phyloP scores from a whole-genome alignment of 2,888 invertebrate genomes.

The Danaus chrysippus region DNA sequence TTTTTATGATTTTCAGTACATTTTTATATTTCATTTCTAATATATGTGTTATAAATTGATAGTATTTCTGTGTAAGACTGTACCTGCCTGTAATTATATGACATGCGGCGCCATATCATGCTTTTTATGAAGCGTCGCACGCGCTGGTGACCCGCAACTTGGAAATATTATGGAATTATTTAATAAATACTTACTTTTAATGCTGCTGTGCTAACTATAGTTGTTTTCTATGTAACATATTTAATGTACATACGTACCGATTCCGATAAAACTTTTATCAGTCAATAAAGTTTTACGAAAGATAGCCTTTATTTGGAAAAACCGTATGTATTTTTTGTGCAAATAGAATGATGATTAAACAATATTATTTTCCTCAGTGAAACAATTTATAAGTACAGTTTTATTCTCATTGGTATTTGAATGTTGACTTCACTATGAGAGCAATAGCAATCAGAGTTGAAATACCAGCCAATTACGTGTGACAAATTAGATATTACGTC shows the following conservation, averaged over 20 bases:
- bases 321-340: too few relatives aligned
- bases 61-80: not conserved
- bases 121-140: constrained; percentile 24
- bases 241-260: constrained; percentile 1
- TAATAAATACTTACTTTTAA: not conserved
- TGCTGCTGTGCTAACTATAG: not conserved
- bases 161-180: constrained; percentile 6
- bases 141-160: constrained; percentile 21
- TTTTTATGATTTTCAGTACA: too few relatives aligned
- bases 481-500: constrained; percentile 4
- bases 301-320: too few relatives aligned
- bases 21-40: too few relatives aligned
- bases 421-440: not conserved
- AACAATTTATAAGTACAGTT: too few relatives aligned
- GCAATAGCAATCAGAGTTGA: not conserved
- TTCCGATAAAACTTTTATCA: constrained; percentile 3
- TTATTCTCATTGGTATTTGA: not conserved
- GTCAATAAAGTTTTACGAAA: too few relatives aligned
- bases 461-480: constrained; percentile 4
- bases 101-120: constrained; percentile 26
- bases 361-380: too few relatives aligned
- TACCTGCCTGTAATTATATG: constrained; percentile 21
- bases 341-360: too few relatives aligned
- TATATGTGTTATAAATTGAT: not conserved
- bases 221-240: not conserved